phyloP scores from a whole-genome alignment of 2,797 vertebrate species.

The Hippopotamyrus pictus region DNA sequence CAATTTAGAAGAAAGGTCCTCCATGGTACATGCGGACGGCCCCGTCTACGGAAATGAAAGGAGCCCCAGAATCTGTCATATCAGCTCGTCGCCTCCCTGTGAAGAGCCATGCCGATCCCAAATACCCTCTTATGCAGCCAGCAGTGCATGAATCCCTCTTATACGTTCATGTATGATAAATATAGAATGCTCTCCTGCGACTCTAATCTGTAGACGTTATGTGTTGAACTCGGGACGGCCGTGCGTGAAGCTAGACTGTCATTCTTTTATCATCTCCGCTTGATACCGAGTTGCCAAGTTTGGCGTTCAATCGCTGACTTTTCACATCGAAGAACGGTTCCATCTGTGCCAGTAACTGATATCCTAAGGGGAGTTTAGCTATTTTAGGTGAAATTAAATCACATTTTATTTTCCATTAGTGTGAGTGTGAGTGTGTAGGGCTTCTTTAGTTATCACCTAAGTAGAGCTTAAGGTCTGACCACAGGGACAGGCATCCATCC shows the following conservation, averaged over 20 bases:
- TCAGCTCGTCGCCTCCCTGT: background rate
- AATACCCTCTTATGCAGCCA: background rate
- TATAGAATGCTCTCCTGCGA: background rate
- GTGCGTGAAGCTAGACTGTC: background rate
- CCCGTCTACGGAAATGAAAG: slow-evolving; percentile 23
- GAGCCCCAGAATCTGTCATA: slow-evolving; percentile 3
- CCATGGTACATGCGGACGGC: too few relatives aligned
- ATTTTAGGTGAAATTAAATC: slow-evolving; percentile 48
- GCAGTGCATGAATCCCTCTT: background rate
- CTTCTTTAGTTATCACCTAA: background rate
- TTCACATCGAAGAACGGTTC: slow-evolving; percentile 32
- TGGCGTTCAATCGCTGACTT: background rate
- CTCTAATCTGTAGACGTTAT: background rate
- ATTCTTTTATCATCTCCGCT: background rate
- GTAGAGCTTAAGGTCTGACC: background rate
- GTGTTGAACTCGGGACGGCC: background rate
- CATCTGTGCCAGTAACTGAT: slow-evolving; percentile 52
- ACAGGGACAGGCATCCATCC: background rate
- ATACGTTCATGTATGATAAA: background rate
- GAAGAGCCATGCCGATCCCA: background rate
- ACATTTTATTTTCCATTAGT: background rate
- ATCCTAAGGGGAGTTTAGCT: slow-evolving; percentile 44
- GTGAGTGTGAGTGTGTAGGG: background rate
- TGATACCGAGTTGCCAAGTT: background rate
- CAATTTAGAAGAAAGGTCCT: background rate